These are phyloP conservation scores for Megalonaias nervosa DNA, from an alignment of 1,140 invertebrate genomes.

Conservation along the genomic window DNA sequence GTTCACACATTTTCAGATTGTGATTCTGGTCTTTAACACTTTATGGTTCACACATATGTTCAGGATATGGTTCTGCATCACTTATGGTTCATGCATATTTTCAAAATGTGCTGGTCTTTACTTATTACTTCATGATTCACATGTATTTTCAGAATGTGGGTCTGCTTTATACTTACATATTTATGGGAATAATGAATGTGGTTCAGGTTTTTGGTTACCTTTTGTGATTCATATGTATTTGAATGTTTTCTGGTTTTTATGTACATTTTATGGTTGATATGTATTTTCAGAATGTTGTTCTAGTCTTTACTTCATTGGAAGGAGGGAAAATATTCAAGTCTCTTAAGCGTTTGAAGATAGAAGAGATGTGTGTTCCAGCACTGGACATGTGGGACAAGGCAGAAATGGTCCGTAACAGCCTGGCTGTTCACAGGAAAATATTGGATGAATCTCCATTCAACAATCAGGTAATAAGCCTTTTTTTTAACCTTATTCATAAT, in stretches of 20 bases:
- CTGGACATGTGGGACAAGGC: slow-evolving; percentile 68
- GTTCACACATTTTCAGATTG: no score
- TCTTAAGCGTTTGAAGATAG: slow-evolving; percentile 37
- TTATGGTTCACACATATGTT: no score
- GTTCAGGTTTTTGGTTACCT: slow-evolving; percentile 51
- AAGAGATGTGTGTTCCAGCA: slow-evolving; percentile 51
- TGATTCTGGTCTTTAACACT: no score
- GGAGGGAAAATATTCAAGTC: slow-evolving; percentile 51
- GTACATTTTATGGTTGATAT: slow-evolving; percentile 1
- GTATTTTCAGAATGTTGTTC: slow-evolving; percentile 61
- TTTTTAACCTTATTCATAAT: no score
- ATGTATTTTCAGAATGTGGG: slow-evolving; percentile 58
- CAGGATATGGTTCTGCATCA: slow-evolving; percentile 18
- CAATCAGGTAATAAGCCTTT: slow-evolving; percentile 66
- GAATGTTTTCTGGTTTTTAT: slow-evolving; percentile 63
- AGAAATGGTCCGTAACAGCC: slow-evolving; percentile 62
- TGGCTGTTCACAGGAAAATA: slow-evolving; percentile 65
- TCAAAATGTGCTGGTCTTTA: slow-evolving; percentile 65
- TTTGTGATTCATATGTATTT: slow-evolving; percentile 23
- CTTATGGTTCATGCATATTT: slow-evolving; percentile 23
- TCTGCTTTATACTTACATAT: no score
- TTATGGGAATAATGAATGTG: slow-evolving; percentile 44
- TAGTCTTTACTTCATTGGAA: slow-evolving; percentile 55
- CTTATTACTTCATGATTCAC: slow-evolving; percentile 7
- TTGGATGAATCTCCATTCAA: slow-evolving; percentile 72